phyloP scores from a whole-genome alignment of 2,113 vertebrate species.

The Ctenodactylus gundi region DNA sequence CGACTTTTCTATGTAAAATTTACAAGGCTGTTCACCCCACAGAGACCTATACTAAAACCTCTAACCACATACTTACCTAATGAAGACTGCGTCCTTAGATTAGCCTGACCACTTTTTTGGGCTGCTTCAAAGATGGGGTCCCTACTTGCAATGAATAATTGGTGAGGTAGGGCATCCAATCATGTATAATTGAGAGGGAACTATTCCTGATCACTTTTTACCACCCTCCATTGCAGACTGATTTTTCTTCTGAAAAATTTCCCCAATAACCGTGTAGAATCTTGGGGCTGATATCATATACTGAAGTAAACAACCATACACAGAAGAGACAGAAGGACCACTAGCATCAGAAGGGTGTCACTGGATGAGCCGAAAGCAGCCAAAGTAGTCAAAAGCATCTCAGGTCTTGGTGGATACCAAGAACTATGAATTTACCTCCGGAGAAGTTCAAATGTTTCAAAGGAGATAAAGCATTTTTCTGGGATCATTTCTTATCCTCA shows the following conservation, averaged over 20 bases:
- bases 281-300: background rate
- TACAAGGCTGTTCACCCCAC: background rate
- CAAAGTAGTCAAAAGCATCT: background rate
- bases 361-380: background rate
- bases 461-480: background rate
- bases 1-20: constrained; percentile 35
- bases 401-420: background rate
- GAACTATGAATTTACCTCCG: background rate
- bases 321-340: background rate
- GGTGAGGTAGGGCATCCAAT: constrained; percentile 11
- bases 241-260: constrained; percentile 56
- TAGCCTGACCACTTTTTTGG: background rate
- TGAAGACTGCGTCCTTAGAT: background rate
- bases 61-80: background rate
- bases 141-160: background rate
- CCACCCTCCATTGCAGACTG: background rate
- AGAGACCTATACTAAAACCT: background rate
- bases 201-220: background rate
- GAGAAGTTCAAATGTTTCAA: constrained; percentile 15
- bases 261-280: constrained; percentile 7
- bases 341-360: background rate
- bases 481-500: background rate
- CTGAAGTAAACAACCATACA: background rate
- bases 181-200: background rate
- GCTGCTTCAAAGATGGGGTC: background rate